Conservation (phyloP, 2,797 vertebrate species). For the Parambassis ranga region DNA sequence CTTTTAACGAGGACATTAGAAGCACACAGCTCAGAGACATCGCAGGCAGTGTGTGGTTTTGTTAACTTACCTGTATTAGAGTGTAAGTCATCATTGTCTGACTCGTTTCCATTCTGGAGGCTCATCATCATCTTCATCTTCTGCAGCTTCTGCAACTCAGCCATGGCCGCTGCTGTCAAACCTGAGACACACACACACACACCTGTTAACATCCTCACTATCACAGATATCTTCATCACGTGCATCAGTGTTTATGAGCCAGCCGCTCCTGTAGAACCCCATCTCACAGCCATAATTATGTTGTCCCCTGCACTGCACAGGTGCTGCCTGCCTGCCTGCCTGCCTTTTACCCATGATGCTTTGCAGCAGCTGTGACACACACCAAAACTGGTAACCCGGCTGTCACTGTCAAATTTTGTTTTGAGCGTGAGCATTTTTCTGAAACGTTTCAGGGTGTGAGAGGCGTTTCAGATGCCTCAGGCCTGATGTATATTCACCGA, state of each 20-base stretch:
- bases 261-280: not conserved
- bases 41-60: not conserved
- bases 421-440: slow-evolving; percentile 30
- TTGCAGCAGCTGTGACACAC: slow-evolving; percentile 31
- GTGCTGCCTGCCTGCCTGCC: not conserved
- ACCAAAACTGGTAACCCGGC: not conserved
- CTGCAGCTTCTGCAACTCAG: slow-evolving; percentile 92
- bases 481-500: slow-evolving; percentile 34
- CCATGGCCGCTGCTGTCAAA: slow-evolving; percentile 91
- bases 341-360: slow-evolving; percentile 51
- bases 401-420: slow-evolving; percentile 20
- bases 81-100: slow-evolving; percentile 89
- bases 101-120: slow-evolving; percentile 90
- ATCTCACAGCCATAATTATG: not conserved
- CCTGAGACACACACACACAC: slow-evolving; percentile 72
- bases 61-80: slow-evolving; percentile 84
- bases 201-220: not conserved
- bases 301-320: not conserved
- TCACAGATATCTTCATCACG: not conserved
- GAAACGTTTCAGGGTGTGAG: slow-evolving; percentile 51
- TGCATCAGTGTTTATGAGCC: not conserved
- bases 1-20: no score
- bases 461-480: slow-evolving; percentile 42
- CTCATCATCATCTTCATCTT: slow-evolving; percentile 95
- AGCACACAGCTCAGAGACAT: no score